A percentile compares a stretch with the other conserved stretches of the same genome.
These are phyloP conservation scores for Oncorhynchus nerka DNA, from an alignment of 2,113 vertebrate species.

Conservation along the genomic window DNA sequence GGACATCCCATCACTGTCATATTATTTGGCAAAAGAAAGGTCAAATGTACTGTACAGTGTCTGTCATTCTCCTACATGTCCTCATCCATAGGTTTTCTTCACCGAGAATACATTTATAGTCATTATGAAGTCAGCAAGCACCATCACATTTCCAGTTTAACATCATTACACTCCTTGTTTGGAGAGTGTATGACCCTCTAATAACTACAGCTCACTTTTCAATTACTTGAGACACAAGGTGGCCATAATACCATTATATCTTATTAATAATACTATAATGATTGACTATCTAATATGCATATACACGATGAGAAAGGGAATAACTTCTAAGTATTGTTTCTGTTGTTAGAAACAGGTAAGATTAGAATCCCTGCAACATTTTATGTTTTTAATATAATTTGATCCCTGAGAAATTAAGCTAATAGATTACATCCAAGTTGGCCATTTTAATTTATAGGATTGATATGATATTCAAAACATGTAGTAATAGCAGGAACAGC, in stretches of 20 bases:
- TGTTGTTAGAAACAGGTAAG: too few species aligned
- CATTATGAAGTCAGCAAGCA: too few species aligned
- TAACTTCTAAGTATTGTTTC: conserved; percentile 47
- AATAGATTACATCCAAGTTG: too few species aligned
- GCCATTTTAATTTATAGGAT: too few species aligned
- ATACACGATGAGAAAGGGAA: conserved; percentile 51
- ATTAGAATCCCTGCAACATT: too few species aligned
- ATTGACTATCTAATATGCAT: not conserved
- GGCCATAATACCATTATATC: too few species aligned
- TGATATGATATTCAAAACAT: too few species aligned
- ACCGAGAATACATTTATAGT: too few species aligned
- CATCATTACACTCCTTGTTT: not conserved
- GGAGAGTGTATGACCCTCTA: not conserved
- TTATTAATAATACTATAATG: not conserved
- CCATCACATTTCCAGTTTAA: not conserved
- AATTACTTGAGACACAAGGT: conserved; percentile 5
- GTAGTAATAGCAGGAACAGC: too few species aligned
- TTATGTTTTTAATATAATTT: too few species aligned
- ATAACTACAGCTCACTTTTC: too few species aligned
- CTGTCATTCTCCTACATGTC: conserved; percentile 6
- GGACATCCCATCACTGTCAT: conserved; percentile 6
- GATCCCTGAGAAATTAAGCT: too few species aligned
- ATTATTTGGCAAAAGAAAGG: conserved; percentile 41
- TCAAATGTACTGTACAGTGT: conserved; percentile 16
- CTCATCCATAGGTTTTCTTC: not conserved